Evolutionary conservation across 2,113 vertebrate species (phyloP).

Genomic region (human (Homo sapiens)): GRCh38 chr6:93320501-93321000

Average conservation of each 20-base stretch:
- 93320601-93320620: slow-evolving; percentile 20
- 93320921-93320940: neutral
- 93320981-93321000: neutral
- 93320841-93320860: slow-evolving; percentile 54
- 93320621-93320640: slow-evolving; percentile 38
- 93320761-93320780: slow-evolving; percentile 13
- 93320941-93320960: neutral
- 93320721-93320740: slow-evolving; percentile 62
- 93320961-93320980: neutral
- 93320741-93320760: slow-evolving; percentile 64
- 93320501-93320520: slow-evolving; percentile 67
- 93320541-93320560: slow-evolving; percentile 65
- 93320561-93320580: neutral
- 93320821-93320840: slow-evolving; percentile 68
- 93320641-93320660: slow-evolving; percentile 39
- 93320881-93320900: slow-evolving; percentile 48
- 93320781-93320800: slow-evolving; percentile 59
- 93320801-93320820: slow-evolving; percentile 67
- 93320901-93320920: slow-evolving; percentile 34
- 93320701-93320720: slow-evolving; percentile 58
- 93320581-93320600: slow-evolving; percentile 10
- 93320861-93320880: slow-evolving; percentile 53
- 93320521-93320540: slow-evolving; percentile 64
- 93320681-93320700: slow-evolving; percentile 50
- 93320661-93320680: neutral